Evolutionary conservation across 2,797 vertebrate species (phyloP), one percentile per base, ranked within the genome.

Genomic region (Chaetodon trifasciatus): DNA sequence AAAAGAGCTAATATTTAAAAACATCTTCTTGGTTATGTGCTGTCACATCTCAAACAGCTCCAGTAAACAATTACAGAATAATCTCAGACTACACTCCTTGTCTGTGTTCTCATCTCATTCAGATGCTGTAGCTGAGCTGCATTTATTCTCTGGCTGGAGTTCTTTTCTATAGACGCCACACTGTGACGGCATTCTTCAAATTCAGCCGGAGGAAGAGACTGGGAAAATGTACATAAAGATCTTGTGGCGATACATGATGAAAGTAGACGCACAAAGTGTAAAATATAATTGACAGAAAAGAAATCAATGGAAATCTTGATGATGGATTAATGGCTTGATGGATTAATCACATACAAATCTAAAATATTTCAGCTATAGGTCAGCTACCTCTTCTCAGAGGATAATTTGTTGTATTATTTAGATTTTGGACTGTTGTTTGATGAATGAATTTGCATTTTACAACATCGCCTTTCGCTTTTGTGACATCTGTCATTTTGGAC

Each of bases 151-250:
- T 28, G 39, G 37, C 28, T 78, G 35, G 53, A 66, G 78, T 56
- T 77, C 56, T 76, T 57, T 32, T 68, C 56, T 39, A 66, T 28
- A 16, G 21, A 76, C 24, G 52, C 55, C 49, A 52, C 42, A 57
- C 53, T 42, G 56, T 28, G 60, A 67, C 60, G 78, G 60, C 62
- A 61, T 65, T 32, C 50, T 42, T 56, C 46, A 57, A 66, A 53
- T 70, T 53, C 42, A 71, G 50, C 17, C 32, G 19, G 8, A 80
- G 58, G 21, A 55, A 21, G 61, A 77, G 17, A 65, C 37, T 19
- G 19, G n/a, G 39, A 40, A 73, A 73, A 78, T 55, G 72, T 46
- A 70, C 80, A 60, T 61, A 47, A 44, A 80, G 60, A 62, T 80
- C 79, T 62, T 39, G 16, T 66, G 44, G 55, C 60, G 28, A 62